Conservation (phyloP, 2,888 invertebrate species). For the Lithophane leautieri region DNA sequence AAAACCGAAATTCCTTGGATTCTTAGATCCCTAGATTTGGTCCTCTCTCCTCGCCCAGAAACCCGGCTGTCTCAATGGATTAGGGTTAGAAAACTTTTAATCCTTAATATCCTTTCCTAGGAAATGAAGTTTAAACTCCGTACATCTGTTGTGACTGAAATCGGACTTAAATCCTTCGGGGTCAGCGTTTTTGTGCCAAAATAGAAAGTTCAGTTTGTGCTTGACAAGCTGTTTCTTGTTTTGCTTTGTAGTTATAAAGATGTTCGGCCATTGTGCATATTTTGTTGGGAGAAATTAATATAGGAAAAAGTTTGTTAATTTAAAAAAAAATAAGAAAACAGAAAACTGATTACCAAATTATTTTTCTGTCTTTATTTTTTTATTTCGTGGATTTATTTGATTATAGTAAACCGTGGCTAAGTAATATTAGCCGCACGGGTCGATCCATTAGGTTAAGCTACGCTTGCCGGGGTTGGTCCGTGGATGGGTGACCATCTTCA, state of each 20-base stretch:
- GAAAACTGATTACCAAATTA: neutral
- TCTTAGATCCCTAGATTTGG: conserved; percentile 58
- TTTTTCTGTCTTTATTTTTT: neutral
- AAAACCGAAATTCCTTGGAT: conserved; percentile 43
- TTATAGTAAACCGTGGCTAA: no score
- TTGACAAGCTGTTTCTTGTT: conserved; percentile 46
- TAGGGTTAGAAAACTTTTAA: conserved; percentile 85
- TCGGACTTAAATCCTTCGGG: conserved; percentile 74
- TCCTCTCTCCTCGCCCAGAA: conserved; percentile 67
- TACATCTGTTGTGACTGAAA: conserved; percentile 75
- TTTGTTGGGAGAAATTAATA: conserved; percentile 2
- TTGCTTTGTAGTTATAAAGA: conserved; percentile 23
- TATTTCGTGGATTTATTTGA: no score
- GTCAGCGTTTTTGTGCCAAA: conserved; percentile 71
- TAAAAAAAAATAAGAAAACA: no score
- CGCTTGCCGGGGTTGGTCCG: no score
- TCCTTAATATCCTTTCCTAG: conserved; percentile 86
- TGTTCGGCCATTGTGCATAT: conserved; percentile 9
- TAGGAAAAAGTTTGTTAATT: conserved; percentile 4
- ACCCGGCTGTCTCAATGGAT: conserved; percentile 76
- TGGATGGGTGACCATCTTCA: no score
- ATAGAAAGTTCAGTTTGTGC: conserved; percentile 47
- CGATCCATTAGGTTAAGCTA: no score
- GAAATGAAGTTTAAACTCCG: conserved; percentile 86
- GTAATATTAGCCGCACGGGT: no score